Evolutionary conservation across 1,140 invertebrate genomes (phyloP).

Genomic region (Drosophila yakuba): DNA sequence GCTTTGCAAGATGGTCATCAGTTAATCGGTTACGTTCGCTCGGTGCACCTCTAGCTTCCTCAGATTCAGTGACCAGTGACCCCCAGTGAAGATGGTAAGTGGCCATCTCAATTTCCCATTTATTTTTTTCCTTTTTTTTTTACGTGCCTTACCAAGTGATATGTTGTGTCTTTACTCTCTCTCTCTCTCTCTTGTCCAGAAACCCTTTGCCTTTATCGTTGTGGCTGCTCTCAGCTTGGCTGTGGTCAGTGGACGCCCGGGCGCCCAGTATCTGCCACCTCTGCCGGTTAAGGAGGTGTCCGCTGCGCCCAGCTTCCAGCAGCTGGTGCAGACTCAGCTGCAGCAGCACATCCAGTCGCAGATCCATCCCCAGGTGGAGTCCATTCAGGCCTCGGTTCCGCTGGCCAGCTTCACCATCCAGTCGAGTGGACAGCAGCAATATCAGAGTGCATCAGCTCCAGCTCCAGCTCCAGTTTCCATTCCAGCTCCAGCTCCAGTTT

Average conservation of each 20-base stretch:
- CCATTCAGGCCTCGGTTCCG: slow-evolving; percentile 58
- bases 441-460: slow-evolving; percentile 8
- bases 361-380: slow-evolving; percentile 55
- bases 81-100: slow-evolving; percentile 72
- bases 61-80: slow-evolving; percentile 22
- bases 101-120: slow-evolving; percentile 8
- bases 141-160: slow-evolving; percentile 14
- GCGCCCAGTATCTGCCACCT: slow-evolving; percentile 49
- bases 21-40: slow-evolving; percentile 68
- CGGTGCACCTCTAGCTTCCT: slow-evolving; percentile 56
- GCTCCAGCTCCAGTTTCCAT: not conserved
- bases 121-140: slow-evolving; percentile 23
- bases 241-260: slow-evolving; percentile 43
- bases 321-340: slow-evolving; percentile 32
- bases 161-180: not conserved
- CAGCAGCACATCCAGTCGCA: slow-evolving; percentile 36
- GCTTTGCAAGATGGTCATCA: slow-evolving; percentile 49
- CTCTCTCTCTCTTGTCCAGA: slow-evolving; percentile 26
- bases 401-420: slow-evolving; percentile 69
- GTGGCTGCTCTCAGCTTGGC: slow-evolving; percentile 45
- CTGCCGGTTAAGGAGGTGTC: slow-evolving; percentile 49
- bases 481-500: slow-evolving; percentile 1
- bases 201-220: slow-evolving; percentile 44
- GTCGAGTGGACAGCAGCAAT: slow-evolving; percentile 24
- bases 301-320: slow-evolving; percentile 26